Evolutionary conservation across 2,113 vertebrate genomes (phyloP).

Genomic region (Leptocoma aspasia): DNA sequence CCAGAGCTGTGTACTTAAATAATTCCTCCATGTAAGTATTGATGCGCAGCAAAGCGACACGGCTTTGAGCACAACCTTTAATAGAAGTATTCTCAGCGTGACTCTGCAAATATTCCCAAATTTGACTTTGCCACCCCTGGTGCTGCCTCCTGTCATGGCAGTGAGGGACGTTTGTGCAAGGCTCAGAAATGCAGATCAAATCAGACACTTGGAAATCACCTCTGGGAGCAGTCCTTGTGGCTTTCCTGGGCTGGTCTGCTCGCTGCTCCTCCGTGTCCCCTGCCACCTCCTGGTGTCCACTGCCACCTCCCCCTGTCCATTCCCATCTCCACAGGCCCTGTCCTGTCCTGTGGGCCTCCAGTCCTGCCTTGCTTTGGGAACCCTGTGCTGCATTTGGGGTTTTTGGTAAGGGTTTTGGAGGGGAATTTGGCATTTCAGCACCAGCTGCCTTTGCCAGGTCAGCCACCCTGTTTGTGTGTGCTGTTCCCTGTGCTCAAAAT

Average conservation of each 20-base stretch:
- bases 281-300: accelerated
- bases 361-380: not conserved
- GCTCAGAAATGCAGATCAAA: not conserved
- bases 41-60: not conserved
- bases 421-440: not conserved
- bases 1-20: not conserved
- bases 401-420: not conserved
- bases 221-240: not conserved
- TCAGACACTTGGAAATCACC: not conserved
- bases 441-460: not conserved
- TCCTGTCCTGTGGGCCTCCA: not conserved
- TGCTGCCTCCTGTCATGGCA: not conserved
- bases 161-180: not conserved
- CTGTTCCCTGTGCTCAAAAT: not conserved
- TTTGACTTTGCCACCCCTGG: not conserved
- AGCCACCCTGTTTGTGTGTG: not conserved
- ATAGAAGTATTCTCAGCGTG: not conserved
- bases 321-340: not conserved
- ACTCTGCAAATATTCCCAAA: not conserved
- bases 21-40: not conserved
- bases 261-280: accelerated
- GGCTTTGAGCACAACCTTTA: not conserved
- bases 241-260: not conserved
- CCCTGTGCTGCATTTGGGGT: not conserved
- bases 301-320: not conserved